Conservation (phyloP, 2,113 vertebrate species). For the Eulemur rufifrons region DNA sequence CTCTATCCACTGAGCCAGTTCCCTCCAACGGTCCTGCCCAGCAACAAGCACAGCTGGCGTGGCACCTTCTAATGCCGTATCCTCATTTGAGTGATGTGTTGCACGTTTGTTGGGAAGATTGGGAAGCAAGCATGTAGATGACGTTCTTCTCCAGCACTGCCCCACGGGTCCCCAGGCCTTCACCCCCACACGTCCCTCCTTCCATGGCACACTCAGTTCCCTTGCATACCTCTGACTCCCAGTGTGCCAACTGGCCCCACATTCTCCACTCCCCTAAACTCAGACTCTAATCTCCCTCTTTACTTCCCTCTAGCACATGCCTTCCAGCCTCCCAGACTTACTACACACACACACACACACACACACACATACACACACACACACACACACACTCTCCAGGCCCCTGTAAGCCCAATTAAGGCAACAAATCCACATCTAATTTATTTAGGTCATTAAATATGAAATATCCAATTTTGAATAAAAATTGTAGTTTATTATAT, state of each 20-base stretch:
- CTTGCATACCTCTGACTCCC: background rate
- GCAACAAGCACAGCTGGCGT: background rate
- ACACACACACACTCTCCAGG: background rate
- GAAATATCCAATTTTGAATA: too few relatives aligned
- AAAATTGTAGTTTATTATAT: too few relatives aligned
- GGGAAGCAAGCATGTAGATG: background rate
- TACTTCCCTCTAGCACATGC: too few relatives aligned
- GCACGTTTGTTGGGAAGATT: background rate
- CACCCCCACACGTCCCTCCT: background rate
- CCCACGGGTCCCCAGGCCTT: background rate
- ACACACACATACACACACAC: background rate
- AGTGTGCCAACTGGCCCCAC: background rate
- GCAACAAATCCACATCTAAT: background rate
- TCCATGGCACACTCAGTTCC: background rate
- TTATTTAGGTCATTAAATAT: background rate
- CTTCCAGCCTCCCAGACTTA: background rate
- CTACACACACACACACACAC: background rate
- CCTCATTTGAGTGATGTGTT: background rate
- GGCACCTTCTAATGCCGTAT: background rate
- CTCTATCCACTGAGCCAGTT: background rate
- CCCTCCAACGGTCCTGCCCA: background rate
- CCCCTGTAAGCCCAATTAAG: background rate
- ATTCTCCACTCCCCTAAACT: background rate
- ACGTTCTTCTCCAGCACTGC: background rate
- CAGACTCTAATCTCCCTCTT: background rate